Percentiles rank a stretch among this genome's conserved stretches.
phyloP scores from a whole-genome alignment of 2,888 invertebrate genomes.

The Miltochrista miniata region DNA sequence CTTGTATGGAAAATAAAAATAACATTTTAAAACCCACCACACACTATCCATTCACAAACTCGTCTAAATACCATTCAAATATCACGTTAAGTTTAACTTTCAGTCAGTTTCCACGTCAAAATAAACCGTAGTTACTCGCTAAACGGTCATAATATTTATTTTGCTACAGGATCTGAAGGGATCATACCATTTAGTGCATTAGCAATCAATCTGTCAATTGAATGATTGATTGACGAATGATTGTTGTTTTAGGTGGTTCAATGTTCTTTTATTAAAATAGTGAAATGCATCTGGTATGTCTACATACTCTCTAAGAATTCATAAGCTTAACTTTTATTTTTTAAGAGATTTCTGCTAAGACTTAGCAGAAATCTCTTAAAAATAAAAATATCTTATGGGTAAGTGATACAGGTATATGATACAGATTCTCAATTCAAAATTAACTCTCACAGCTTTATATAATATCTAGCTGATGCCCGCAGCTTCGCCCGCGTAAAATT shows the following conservation, averaged over 20 bases:
- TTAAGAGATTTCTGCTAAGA: too few species aligned
- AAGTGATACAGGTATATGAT: too few species aligned
- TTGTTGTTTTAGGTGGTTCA: constrained; percentile 37
- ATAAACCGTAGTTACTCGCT: constrained; percentile 33
- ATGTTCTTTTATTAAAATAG: constrained; percentile 37
- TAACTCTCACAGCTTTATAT: too few species aligned
- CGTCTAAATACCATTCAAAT: constrained; percentile 6
- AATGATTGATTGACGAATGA: constrained; percentile 44
- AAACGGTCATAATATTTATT: constrained; percentile 50
- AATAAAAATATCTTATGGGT: too few species aligned
- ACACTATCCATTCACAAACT: constrained; percentile 25
- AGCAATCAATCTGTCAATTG: constrained; percentile 35
- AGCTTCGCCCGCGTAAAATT: too few species aligned
- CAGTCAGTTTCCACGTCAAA: constrained; percentile 32
- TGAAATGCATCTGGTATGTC: neutral
- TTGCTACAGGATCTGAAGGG: constrained; percentile 37
- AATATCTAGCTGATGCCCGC: too few species aligned
- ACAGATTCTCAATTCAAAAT: too few species aligned
- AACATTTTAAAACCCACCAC: neutral
- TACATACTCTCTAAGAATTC: neutral
- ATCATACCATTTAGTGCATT: constrained; percentile 50
- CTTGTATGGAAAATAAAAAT: too few species aligned
- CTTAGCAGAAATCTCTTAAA: too few species aligned
- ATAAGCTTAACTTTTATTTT: neutral
- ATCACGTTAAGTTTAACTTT: constrained; percentile 23